phyloP scores from a whole-genome alignment of 2,113 vertebrate genomes.

The Puma concolor region DNA sequence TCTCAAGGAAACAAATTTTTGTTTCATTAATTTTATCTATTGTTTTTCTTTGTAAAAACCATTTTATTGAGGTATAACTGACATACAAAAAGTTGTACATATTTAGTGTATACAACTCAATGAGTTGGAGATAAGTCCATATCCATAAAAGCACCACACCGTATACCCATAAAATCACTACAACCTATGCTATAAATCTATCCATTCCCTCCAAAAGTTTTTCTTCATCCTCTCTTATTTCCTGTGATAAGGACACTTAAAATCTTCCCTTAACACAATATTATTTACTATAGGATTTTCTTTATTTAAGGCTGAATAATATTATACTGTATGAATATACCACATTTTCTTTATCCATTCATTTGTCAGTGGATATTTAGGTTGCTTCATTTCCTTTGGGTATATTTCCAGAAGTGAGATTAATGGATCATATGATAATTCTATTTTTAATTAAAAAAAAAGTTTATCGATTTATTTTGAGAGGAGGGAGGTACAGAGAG shows the following conservation, averaged over 20 bases:
- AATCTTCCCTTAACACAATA: background rate
- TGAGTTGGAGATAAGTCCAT: background rate
- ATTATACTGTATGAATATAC: background rate
- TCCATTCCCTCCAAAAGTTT: background rate
- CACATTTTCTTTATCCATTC: background rate
- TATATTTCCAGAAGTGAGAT: no score
- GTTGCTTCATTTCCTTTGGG: no score
- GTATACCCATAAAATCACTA: background rate
- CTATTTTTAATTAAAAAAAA: no score
- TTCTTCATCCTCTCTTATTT: background rate
- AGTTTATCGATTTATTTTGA: no score
- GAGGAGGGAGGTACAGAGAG: no score
- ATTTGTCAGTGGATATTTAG: background rate
- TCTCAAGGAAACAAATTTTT: background rate
- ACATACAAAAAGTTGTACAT: background rate
- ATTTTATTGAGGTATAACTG: background rate
- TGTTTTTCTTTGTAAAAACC: background rate
- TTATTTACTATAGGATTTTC: background rate
- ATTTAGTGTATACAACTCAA: background rate
- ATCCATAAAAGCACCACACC: background rate
- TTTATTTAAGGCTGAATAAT: background rate
- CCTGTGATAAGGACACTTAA: background rate
- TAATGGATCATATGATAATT: no score
- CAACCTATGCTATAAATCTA: background rate
- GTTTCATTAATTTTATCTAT: background rate